Percentiles rank a stretch among this genome's conserved stretches.
These are phyloP conservation scores for Paraplagusia blochii DNA, from an alignment of 2,113 vertebrate species.

Conservation along the genomic window DNA sequence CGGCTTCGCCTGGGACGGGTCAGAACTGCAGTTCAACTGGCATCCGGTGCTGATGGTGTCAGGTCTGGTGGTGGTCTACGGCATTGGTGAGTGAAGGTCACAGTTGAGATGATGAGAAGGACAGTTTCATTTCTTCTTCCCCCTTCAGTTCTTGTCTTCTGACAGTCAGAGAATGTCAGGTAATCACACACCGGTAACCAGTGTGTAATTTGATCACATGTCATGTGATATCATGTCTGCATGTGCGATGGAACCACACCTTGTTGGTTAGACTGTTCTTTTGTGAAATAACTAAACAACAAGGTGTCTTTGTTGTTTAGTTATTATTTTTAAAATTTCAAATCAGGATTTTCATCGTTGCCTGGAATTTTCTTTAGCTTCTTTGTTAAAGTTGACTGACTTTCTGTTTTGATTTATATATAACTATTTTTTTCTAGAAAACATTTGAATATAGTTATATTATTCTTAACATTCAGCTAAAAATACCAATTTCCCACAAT, in stretches of 20 bases:
- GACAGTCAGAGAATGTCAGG: neutral
- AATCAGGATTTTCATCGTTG: too few species aligned
- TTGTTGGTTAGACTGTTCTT: neutral
- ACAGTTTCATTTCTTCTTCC: constrained; percentile 38
- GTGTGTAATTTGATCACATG: constrained; percentile 9
- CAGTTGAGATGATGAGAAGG: too few species aligned
- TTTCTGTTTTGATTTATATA: too few species aligned
- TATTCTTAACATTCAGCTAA: too few species aligned
- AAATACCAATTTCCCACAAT: too few species aligned
- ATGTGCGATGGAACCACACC: neutral
- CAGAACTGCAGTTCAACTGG: constrained; percentile 83
- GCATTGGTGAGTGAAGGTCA: constrained; percentile 81
- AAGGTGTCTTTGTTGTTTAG: too few species aligned
- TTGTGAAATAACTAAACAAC: neutral
- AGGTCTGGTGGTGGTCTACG: constrained; percentile 85
- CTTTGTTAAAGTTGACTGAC: too few species aligned
- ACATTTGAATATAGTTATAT: too few species aligned
- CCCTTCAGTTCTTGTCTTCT: constrained; percentile 6
- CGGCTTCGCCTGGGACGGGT: constrained; percentile 84
- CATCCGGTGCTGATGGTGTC: constrained; percentile 91
- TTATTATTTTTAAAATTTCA: too few species aligned
- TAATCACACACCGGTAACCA: constrained; percentile 7
- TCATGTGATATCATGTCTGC: constrained; percentile 14
- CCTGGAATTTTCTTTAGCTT: too few species aligned
- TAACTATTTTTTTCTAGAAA: too few species aligned